These are phyloP conservation scores for Ypsolopha scabrella DNA, from an alignment of 2,888 invertebrate genomes.

Conservation along the genomic window DNA sequence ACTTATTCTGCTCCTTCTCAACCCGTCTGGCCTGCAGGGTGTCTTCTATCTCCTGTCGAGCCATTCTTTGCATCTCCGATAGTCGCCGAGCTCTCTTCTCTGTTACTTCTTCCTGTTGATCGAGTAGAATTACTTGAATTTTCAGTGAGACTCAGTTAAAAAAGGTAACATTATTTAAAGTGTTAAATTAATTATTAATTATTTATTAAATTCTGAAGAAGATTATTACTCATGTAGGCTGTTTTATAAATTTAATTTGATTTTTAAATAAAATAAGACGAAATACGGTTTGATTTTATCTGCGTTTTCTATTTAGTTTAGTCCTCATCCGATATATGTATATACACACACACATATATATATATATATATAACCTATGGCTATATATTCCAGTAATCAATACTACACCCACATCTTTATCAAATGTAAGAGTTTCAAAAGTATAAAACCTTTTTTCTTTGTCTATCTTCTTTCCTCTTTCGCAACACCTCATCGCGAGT, in stretches of 20 bases:
- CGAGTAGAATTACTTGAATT: not conserved
- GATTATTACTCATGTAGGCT: too few species aligned
- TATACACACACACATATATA: too few species aligned
- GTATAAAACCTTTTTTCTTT: constrained; percentile 23
- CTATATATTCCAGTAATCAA: not conserved
- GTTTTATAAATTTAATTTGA: too few species aligned
- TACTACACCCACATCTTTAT: not conserved
- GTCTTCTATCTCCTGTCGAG: constrained; percentile 36
- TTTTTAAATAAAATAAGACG: too few species aligned
- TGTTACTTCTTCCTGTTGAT: constrained; percentile 27
- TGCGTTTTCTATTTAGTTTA: too few species aligned
- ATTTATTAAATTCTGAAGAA: too few species aligned
- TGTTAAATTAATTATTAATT: too few species aligned
- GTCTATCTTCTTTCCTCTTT: constrained; percentile 24
- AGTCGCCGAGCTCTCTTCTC: constrained; percentile 30
- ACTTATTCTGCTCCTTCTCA: constrained; percentile 29
- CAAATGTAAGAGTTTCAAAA: not conserved
- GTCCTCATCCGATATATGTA: too few species aligned
- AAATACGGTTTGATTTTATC: too few species aligned
- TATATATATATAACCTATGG: not conserved
- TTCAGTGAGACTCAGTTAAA: too few species aligned
- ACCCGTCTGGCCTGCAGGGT: constrained; percentile 23
- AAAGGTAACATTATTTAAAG: too few species aligned
- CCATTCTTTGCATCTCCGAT: constrained; percentile 47
- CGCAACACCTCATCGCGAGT: constrained; percentile 33